Conservation (phyloP, 1,140 invertebrate genomes). For the Calliopsis andreniformis region DNA sequence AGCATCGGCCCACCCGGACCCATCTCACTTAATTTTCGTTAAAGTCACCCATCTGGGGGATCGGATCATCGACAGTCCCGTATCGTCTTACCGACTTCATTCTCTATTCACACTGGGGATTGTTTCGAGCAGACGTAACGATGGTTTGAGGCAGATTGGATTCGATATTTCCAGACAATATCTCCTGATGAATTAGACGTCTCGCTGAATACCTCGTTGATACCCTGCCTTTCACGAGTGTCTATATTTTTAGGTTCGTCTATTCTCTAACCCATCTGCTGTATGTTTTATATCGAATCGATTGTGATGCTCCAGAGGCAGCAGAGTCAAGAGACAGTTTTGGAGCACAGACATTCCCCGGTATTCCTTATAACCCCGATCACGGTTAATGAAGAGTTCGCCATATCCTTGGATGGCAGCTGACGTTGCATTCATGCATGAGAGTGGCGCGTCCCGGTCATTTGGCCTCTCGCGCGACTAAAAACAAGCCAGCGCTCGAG, state of each 20-base stretch:
- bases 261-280: too few species aligned
- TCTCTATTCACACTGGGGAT: slow-evolving; percentile 25
- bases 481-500: slow-evolving; percentile 67
- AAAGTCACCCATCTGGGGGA: slow-evolving; percentile 53
- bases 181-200: not conserved
- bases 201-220: not conserved
- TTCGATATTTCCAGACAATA: not conserved
- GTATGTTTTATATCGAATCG: not conserved
- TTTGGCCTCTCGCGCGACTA: slow-evolving; percentile 61
- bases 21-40: slow-evolving; percentile 72
- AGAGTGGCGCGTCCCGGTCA: slow-evolving; percentile 69
- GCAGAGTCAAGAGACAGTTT: not conserved
- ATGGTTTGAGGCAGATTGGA: not conserved
- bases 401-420: slow-evolving; percentile 67
- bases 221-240: not conserved
- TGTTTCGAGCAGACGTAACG: not conserved
- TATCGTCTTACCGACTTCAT: slow-evolving; percentile 52
- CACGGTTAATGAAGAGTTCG: slow-evolving; percentile 75
- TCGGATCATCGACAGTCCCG: slow-evolving; percentile 53
- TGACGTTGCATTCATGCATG: slow-evolving; percentile 78
- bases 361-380: slow-evolving; percentile 47
- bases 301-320: slow-evolving; percentile 5
- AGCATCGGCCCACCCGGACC: slow-evolving; percentile 58
- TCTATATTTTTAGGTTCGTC: too few species aligned
- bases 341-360: not conserved